Base-by-base conservation (phyloP, 2,797 vertebrate species). In the Oreochromis grahami region DNA sequence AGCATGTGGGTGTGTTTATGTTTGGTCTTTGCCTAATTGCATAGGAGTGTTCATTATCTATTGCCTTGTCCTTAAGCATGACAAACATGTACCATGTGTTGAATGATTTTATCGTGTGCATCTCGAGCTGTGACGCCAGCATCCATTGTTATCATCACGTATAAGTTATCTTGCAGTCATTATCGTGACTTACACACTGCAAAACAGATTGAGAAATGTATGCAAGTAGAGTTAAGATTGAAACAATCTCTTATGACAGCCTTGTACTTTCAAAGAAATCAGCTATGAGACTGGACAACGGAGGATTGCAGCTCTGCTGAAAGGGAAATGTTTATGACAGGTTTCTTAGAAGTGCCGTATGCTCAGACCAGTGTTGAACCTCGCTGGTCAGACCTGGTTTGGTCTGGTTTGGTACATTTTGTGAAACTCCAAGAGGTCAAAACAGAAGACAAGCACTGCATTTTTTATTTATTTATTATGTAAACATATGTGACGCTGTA, bases 1-100 rank as follows among this genome's bases (percentile, higher is more conserved):
- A n/a, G 55, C 32, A 43, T 72, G 29, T 81, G 65, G 55, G 83
- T 51, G 88, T 82, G 74, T 86, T 84, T 48, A 29, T 48, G 77
- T 76, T 86, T 74, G 53, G 19, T 12, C 41, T 82, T 4, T 1
- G 11, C 50, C 51, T 70, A 19, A 83, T 52, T 65, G 52, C 4
- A 77, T 21, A 19, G 32, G 50, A 63, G 76, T 15, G 14, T 51
- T 83, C 52, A 15, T 80, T 36, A 11, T 77, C 72, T 79, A 38
- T 81, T 85, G 74, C 8, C 29, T 78, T 7, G 36, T 45, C 11
- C 72, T 82, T 26, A 76, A 32, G 41, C 26, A 50, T 29, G 48
- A 77, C 80, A 74, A 88, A 65, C 50, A 78, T 3, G 12, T 12
- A 32, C 50, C 81, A 77, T 83, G 80, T 70, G 74, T 65, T 12